Percentiles rank a stretch among this genome's conserved stretches.
phyloP scores from a whole-genome alignment of 2,888 invertebrate species.

The Halocaridina rubra region DNA sequence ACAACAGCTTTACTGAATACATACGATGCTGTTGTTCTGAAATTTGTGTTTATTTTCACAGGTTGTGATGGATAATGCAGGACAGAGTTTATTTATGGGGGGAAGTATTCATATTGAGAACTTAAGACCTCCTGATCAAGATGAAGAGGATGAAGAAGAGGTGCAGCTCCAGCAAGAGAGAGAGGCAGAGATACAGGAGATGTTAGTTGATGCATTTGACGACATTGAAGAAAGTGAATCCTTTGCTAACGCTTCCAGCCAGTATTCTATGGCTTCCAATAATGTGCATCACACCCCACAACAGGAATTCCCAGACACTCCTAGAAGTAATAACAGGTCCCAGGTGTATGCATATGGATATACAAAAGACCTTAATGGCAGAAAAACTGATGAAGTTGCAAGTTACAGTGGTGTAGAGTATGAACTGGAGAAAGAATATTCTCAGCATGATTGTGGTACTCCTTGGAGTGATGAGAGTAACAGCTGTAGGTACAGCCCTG shows the following conservation, averaged over 20 bases:
- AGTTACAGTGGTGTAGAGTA: background rate
- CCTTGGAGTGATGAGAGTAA: constrained; percentile 49
- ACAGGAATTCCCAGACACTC: too few relatives aligned
- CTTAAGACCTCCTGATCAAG: background rate
- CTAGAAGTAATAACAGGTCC: background rate
- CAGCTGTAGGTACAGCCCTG: too few relatives aligned
- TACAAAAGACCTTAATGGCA: background rate
- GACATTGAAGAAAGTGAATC: constrained; percentile 55
- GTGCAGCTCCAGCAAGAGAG: constrained; percentile 34
- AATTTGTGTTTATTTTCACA: too few relatives aligned
- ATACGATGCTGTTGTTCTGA: too few relatives aligned
- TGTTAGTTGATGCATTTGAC: constrained; percentile 54
- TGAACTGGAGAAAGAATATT: background rate
- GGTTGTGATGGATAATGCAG: constrained; percentile 47
- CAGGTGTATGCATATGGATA: background rate
- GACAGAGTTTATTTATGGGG: constrained; percentile 34
- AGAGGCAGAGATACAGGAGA: constrained; percentile 44
- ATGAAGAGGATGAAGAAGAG: constrained; percentile 11
- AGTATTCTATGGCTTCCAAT: background rate
- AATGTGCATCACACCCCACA: background rate
- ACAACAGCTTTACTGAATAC: too few relatives aligned
- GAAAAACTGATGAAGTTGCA: background rate
- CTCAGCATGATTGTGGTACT: background rate
- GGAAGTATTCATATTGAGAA: constrained; percentile 35
- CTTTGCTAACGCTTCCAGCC: background rate